Evolutionary conservation across 1,140 invertebrate species (phyloP).

Genomic region (Lanistes nyassanus): DNA sequence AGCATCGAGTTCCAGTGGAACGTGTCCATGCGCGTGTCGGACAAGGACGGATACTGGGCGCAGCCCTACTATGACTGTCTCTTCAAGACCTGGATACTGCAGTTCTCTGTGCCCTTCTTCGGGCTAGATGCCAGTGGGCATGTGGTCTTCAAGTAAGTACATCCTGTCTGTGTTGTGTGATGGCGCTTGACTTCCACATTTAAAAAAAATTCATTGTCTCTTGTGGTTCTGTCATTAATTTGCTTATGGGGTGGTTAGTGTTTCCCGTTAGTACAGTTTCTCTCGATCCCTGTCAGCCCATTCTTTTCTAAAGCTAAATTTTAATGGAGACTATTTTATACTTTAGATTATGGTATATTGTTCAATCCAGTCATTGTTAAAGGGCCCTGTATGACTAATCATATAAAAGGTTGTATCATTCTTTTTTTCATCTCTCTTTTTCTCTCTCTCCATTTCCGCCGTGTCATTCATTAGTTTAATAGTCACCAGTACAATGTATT

Average conservation of each 20-base stretch:
- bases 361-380: too few species aligned
- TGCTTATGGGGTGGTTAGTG: too few species aligned
- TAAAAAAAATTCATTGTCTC: too few species aligned
- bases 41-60: constrained; percentile 43
- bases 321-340: too few species aligned
- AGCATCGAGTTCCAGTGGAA: constrained; percentile 28
- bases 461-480: not conserved
- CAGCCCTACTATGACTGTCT: constrained; percentile 45
- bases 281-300: too few species aligned
- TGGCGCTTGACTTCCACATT: too few species aligned
- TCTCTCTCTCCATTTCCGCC: not conserved
- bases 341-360: too few species aligned
- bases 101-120: constrained; percentile 49
- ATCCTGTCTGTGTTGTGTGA: not conserved
- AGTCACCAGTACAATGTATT: not conserved
- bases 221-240: too few species aligned
- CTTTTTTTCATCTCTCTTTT: not conserved
- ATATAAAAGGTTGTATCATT: too few species aligned
- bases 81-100: constrained; percentile 39
- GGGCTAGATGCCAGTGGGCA: constrained; percentile 27
- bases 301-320: too few species aligned
- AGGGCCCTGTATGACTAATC: too few species aligned
- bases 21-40: constrained; percentile 24
- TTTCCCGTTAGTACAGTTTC: too few species aligned
- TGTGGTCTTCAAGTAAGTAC: constrained; percentile 48